Evolutionary conservation across 2,888 invertebrate species (phyloP), one percentile per base, ranked within the genome.

Genomic region (Acleris literana): DNA sequence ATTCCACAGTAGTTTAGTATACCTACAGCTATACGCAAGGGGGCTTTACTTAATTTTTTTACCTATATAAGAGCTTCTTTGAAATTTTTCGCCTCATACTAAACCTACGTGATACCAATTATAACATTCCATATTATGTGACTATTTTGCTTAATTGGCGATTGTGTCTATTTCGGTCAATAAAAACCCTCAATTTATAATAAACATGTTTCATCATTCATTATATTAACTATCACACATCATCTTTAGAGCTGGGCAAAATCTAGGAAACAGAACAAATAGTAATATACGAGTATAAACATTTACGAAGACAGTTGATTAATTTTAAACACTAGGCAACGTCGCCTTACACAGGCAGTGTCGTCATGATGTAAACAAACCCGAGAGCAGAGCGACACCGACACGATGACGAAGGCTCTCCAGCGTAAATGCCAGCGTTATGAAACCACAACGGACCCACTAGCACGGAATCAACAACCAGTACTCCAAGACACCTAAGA

Each of bases 381-480:
- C 81, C 74, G 68, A 72, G 72, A 80, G 82, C 79, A 69, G 74
- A 76, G 79, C 75, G 77, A 79, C 82, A 83, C 76, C 77, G 77
- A 60, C 59, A 54, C 75, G 75, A 74, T 78, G 76, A 80, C 76
- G 76, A 72, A 76, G 74, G 72, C 76, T 78, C 80, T 81, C 80
- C 82, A 84, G 83, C 82, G 82, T 83, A 84, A 87, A 87, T 85
- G 82, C 77, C 82, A 84, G 71, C 76, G 76, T 88, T 86, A 84
- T 81, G 84, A 84, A 86, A 87, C 81, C 71, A 76, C 77, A 79
- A 77, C 74, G 71, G 80, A 78, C 78, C 74, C 74, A 71, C 44
- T 68, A 78, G 73, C 75, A 74, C 72, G 69, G 46, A 65, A 65
- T 64, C 65, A 67, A 70, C 70, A 73, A 80, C 83, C 83, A 82